A percentile compares a stretch with the other conserved stretches of the same genome.
phyloP scores from a whole-genome alignment of 2,113 vertebrate genomes.

The Melanotaenia duboulayi region DNA sequence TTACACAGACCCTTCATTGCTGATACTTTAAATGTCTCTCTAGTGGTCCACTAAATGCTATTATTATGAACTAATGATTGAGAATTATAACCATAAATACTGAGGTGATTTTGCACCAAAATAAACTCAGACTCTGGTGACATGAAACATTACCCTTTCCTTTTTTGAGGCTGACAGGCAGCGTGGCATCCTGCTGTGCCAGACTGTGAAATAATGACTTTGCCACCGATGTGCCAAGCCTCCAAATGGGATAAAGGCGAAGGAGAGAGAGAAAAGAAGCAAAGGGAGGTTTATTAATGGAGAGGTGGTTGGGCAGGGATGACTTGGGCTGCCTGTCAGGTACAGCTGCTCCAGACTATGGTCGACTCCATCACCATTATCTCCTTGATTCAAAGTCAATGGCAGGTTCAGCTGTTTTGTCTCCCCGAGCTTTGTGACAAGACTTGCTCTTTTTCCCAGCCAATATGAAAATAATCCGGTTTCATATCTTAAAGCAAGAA shows the following conservation, averaged over 20 bases:
- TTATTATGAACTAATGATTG: background rate
- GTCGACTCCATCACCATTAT: constrained; percentile 45
- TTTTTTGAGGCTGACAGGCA: constrained; percentile 45
- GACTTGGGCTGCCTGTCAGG: constrained; percentile 69
- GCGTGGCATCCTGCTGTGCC: constrained; percentile 51
- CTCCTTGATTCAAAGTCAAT: constrained; percentile 80
- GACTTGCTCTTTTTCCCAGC: constrained; percentile 2
- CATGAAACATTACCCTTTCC: constrained; percentile 29
- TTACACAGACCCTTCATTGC: background rate
- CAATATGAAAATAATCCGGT: constrained; percentile 5
- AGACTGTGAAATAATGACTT: constrained; percentile 70
- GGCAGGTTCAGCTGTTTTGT: constrained; percentile 65
- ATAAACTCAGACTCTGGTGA: constrained; percentile 22
- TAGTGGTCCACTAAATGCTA: background rate
- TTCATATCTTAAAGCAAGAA: background rate
- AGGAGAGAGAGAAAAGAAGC: background rate
- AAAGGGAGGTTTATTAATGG: constrained; percentile 43
- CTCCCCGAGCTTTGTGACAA: constrained; percentile 6
- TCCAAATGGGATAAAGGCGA: constrained; percentile 13
- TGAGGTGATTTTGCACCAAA: constrained; percentile 9
- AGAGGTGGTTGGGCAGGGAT: constrained; percentile 15
- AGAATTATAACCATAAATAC: constrained; percentile 18
- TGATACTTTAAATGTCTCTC: constrained; percentile 4
- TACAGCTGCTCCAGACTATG: constrained; percentile 71
- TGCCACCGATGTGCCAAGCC: constrained; percentile 62